Base-by-base conservation (phyloP, 2,797 vertebrate species). In the Squalus acanthias region DNA sequence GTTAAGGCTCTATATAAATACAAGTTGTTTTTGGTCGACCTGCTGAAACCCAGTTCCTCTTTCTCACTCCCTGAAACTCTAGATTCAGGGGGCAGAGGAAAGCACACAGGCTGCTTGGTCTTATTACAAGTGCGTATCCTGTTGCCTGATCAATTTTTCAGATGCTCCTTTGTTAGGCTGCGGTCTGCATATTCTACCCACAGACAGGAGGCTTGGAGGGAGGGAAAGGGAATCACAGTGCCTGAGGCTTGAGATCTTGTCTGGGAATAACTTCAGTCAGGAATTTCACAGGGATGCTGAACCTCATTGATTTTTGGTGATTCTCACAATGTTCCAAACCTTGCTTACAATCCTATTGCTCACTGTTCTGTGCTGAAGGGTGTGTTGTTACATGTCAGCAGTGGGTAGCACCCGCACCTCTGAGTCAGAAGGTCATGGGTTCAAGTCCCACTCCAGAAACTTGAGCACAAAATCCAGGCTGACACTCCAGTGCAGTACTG, bases 131-230 rank as follows among this genome's bases (percentile, higher is more conserved):
- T 39, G 60, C 33, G 67, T 39, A 67, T 93, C n/a, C 63, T 93
- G n/a, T 69, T 69, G 17, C 15, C 89, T 93, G 91, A 93, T 93
- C 91, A 39, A 69, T 93, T 67, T 91, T 63, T 91, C 88, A 91
- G 60, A 91, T 91, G 88, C 13, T 91, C 3, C 29, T 63, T 63
- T 57, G 0, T 89, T 60, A 50, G 9, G 24, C 50, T 63, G 88
- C 10, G 10, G 87, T 26, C 50, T 26, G 26, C 22, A 26, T 22
- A 29, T 89, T 29, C 87, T 60, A 60, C 57, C 24, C 4, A 57
- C 13, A 63, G n/a, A 20, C 10, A 26, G 22, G 91, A 93, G 91
- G 33, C 13, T 46, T 65, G 50, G 89, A 67, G 57, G 60, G 15
- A 39, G n/a, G 63, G n/a, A 93, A 3, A 46, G 91, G 57, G 26